Conservation (phyloP, 1,140 invertebrate species). For the Druon quercuslanigerum region DNA sequence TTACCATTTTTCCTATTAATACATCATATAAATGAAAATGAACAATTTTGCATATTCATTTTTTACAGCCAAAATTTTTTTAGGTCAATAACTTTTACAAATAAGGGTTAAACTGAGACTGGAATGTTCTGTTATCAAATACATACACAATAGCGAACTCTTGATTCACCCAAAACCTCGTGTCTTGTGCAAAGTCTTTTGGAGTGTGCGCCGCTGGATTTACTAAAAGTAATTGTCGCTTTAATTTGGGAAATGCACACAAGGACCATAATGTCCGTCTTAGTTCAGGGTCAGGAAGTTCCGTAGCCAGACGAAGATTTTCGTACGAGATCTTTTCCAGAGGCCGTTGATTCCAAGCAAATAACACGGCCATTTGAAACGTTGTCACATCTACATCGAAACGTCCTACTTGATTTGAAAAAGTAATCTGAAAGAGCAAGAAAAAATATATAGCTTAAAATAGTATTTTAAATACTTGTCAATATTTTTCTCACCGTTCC, state of each 20-base stretch:
- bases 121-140: constrained; percentile 13
- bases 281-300: constrained; percentile 96
- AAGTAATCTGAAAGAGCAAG: constrained; percentile 85
- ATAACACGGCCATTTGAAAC: constrained; percentile 99
- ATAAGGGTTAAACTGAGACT: neutral
- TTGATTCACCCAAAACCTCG: constrained; percentile 97
- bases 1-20: constrained; percentile 91
- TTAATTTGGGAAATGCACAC: constrained; percentile 97
- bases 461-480: constrained; percentile 1
- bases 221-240: constrained; percentile 91
- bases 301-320: constrained; percentile 95
- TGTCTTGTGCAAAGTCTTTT: constrained; percentile 96
- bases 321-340: constrained; percentile 95
- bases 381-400: constrained; percentile 99
- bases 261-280: constrained; percentile 97
- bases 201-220: constrained; percentile 87
- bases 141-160: constrained; percentile 91
- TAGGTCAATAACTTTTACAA: no score
- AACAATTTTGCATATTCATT: neutral
- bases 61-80: no score
- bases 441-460: constrained; percentile 20
- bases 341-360: constrained; percentile 98
- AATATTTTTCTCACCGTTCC: constrained; percentile 82
- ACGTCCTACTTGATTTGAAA: constrained; percentile 93
- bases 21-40: constrained; percentile 36